Conservation (phyloP, 2,113 vertebrate species). For the Delphinus delphis region DNA sequence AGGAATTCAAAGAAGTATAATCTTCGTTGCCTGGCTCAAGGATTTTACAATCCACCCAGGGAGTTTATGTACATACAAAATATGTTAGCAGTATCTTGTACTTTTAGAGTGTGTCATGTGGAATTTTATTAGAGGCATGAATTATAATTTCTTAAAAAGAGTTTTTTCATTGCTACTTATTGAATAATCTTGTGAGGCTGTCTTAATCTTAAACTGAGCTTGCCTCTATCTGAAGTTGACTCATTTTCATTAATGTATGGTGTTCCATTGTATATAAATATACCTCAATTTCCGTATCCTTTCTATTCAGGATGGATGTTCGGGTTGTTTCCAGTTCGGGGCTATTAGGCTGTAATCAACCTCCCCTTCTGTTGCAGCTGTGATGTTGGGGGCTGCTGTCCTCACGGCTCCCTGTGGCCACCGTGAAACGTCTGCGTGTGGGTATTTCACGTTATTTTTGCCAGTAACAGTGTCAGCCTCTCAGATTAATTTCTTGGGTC, state of each 20-base stretch:
- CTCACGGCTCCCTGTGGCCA: background rate
- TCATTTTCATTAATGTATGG: background rate
- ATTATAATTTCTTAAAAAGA: background rate
- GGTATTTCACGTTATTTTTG: background rate
- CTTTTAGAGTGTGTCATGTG: background rate
- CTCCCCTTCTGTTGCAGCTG: background rate
- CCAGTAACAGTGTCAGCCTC: background rate
- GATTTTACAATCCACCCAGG: background rate
- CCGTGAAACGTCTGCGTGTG: background rate
- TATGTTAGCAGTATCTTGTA: background rate
- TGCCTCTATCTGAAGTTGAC: background rate
- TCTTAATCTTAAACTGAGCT: background rate
- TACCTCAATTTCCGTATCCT: background rate
- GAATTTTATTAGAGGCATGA: background rate
- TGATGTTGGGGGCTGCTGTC: no score
- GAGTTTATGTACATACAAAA: background rate
- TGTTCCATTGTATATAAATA: background rate
- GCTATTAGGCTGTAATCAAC: background rate
- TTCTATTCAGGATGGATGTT: background rate
- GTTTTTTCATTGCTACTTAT: background rate
- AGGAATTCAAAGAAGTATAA: background rate
- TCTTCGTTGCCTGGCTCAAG: background rate
- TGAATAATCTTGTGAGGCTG: background rate
- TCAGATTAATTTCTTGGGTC: background rate
- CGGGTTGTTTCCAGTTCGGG: background rate